phyloP scores from a whole-genome alignment of 2,888 invertebrate species.

The Agrenia bidenticulata region DNA sequence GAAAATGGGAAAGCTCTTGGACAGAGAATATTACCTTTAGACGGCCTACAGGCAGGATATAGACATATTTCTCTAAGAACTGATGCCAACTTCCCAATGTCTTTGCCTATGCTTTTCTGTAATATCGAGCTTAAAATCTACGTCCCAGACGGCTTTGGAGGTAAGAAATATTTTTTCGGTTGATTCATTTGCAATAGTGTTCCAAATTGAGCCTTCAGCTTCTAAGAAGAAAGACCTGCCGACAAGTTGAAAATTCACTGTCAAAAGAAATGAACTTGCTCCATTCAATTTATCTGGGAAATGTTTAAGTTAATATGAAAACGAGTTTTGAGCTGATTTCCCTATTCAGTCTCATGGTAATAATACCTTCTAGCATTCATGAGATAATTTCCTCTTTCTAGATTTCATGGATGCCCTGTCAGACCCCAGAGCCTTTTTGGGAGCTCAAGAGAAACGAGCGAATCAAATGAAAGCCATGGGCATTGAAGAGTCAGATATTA shows the following conservation, averaged over 20 bases:
- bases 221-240: too few relatives aligned
- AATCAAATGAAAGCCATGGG: slow-evolving; percentile 97
- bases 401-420: slow-evolving; percentile 98
- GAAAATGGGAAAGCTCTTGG: slow-evolving; percentile 95
- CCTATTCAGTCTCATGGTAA: too few relatives aligned
- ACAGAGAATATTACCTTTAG: slow-evolving; percentile 94
- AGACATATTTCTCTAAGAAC: slow-evolving; percentile 95
- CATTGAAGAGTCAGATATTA: slow-evolving; percentile 73
- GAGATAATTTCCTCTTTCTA: slow-evolving; percentile 55
- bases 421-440: slow-evolving; percentile 96
- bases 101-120: slow-evolving; percentile 97
- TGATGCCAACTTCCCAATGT: slow-evolving; percentile 99
- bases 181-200: too few relatives aligned
- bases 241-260: too few relatives aligned
- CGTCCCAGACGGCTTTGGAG: slow-evolving; percentile 97
- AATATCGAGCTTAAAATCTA: slow-evolving; percentile 99
- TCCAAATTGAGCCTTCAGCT: too few relatives aligned
- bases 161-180: slow-evolving; percentile 58
- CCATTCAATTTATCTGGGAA: too few relatives aligned
- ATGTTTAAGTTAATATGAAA: too few relatives aligned
- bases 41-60: slow-evolving; percentile 96
- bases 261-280: too few relatives aligned
- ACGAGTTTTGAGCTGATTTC: too few relatives aligned
- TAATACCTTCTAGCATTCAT: too few relatives aligned
- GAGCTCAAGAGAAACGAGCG: slow-evolving; percentile 86